Conservation (phyloP, 2,113 vertebrate species). For the Hyperopisus bebe region DNA sequence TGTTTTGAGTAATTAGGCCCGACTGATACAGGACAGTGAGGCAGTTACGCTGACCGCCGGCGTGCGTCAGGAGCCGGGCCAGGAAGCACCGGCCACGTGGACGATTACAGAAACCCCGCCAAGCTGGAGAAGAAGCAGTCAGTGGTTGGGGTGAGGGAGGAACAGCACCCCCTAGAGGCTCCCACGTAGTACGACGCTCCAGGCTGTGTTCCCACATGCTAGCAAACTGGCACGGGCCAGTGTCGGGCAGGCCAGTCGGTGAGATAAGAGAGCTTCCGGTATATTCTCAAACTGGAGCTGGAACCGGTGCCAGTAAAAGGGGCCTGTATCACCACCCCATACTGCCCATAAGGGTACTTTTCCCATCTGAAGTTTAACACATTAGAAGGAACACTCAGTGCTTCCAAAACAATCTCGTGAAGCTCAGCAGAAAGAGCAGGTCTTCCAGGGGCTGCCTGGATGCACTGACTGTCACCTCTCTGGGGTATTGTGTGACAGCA, state of each 20-base stretch:
- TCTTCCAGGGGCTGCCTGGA: neutral
- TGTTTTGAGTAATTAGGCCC: constrained; percentile 65
- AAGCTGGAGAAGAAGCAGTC: constrained; percentile 29
- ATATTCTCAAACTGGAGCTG: constrained; percentile 20
- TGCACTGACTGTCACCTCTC: neutral
- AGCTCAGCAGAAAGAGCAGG: neutral
- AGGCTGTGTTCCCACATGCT: neutral
- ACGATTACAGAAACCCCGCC: constrained; percentile 41
- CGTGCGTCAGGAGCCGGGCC: constrained; percentile 47
- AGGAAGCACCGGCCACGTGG: constrained; percentile 60
- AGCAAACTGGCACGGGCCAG: constrained; percentile 26
- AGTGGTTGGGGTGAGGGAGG: neutral
- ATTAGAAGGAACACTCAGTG: neutral
- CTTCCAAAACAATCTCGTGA: neutral
- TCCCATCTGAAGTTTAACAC: neutral
- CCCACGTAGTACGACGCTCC: neutral
- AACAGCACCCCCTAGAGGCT: neutral
- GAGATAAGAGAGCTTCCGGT: constrained; percentile 36
- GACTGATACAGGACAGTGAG: constrained; percentile 68
- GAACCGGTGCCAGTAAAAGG: constrained; percentile 18
- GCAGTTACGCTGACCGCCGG: constrained; percentile 38
- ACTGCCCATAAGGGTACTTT: neutral
- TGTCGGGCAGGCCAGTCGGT: constrained; percentile 5
- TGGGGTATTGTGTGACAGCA: neutral
- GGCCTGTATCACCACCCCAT: neutral